Evolutionary conservation across 2,888 invertebrate species (phyloP).

Genomic region (Rhorus exstirpatorius): DNA sequence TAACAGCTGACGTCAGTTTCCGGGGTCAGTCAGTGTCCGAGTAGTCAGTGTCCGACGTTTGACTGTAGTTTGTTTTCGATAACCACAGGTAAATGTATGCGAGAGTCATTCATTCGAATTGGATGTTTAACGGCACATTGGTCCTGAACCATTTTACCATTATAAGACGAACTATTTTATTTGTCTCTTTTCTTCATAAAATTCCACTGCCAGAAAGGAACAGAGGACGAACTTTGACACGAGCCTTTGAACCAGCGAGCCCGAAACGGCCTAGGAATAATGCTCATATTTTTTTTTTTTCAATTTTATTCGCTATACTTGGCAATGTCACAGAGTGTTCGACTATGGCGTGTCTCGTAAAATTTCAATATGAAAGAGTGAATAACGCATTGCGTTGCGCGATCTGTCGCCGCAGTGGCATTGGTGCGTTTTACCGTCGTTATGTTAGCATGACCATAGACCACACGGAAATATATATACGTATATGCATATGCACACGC

Average conservation of each 20-base stretch:
- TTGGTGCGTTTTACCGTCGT: slow-evolving; percentile 24
- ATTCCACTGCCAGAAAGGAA: not conserved
- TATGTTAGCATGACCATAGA: slow-evolving; percentile 9
- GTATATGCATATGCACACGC: slow-evolving; percentile 1
- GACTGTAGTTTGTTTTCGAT: too few species aligned
- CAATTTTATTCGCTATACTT: not conserved
- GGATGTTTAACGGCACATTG: too few species aligned
- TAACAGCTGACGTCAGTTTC: too few species aligned
- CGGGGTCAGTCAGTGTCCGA: too few species aligned
- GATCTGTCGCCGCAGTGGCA: slow-evolving; percentile 41
- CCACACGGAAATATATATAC: not conserved
- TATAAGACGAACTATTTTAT: too few species aligned
- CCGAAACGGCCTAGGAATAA: slow-evolving; percentile 18
- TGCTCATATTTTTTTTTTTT: slow-evolving; percentile 4
- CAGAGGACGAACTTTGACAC: slow-evolving; percentile 24
- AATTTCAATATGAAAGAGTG: slow-evolving; percentile 82
- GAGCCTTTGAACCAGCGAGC: slow-evolving; percentile 3
- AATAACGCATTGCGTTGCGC: slow-evolving; percentile 80
- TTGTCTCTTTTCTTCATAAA: not conserved
- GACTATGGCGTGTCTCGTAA: slow-evolving; percentile 71
- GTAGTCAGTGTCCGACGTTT: too few species aligned
- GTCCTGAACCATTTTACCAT: too few species aligned
- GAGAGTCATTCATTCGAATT: not conserved
- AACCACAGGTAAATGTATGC: too few species aligned
- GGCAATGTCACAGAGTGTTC: slow-evolving; percentile 19